A percentile compares a stretch with the other conserved stretches of the same genome.
phyloP scores from a whole-genome alignment of 2,888 invertebrate genomes.

The Melipona bicolor region DNA sequence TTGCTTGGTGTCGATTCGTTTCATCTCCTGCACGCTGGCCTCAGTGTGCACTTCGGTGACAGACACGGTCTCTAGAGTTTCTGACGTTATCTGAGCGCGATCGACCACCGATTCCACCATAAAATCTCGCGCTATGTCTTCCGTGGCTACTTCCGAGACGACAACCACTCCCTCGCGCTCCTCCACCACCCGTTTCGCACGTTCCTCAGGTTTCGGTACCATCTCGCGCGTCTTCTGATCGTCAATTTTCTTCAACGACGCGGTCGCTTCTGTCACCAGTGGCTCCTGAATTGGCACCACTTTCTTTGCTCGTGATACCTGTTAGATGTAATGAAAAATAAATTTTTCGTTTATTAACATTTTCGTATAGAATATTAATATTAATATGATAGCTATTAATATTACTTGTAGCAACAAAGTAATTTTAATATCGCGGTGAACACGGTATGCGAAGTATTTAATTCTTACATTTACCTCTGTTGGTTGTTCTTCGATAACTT shows the following conservation, averaged over 20 bases:
- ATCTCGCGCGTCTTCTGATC: conserved; percentile 84
- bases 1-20: conserved; percentile 73
- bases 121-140: conserved; percentile 76
- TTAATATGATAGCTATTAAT: neutral
- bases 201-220: conserved; percentile 83
- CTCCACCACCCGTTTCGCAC: conserved; percentile 85
- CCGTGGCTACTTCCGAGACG: conserved; percentile 79
- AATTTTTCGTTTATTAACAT: neutral
- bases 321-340: neutral
- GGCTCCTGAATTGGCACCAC: conserved; percentile 87
- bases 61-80: conserved; percentile 85
- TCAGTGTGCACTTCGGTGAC: conserved; percentile 87
- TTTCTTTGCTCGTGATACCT: conserved; percentile 84
- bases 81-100: conserved; percentile 77
- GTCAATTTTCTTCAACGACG: conserved; percentile 88
- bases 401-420: neutral
- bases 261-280: conserved; percentile 87
- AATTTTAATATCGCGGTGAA: neutral
- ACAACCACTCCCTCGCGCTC: conserved; percentile 83
- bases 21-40: conserved; percentile 85
- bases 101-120: conserved; percentile 74
- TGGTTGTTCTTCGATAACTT: conserved; percentile 85
- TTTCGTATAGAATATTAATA: neutral
- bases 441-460: neutral
- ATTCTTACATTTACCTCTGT: conserved; percentile 68